Evolutionary conservation across 2,113 vertebrate genomes (phyloP).

Genomic region (Micronycteris hirsuta): DNA sequence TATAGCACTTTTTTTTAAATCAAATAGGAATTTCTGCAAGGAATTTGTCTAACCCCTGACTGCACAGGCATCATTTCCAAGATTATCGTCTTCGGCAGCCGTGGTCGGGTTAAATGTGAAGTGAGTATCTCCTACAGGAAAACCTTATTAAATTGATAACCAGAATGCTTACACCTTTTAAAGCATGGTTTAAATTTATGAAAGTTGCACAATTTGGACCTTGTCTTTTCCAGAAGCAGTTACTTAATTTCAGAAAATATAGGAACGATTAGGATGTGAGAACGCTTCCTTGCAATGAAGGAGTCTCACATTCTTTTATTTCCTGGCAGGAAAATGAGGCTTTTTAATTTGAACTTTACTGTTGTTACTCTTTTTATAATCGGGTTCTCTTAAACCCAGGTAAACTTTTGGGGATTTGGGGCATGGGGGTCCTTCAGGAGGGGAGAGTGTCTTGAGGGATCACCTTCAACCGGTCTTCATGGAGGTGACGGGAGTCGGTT

Average conservation of each 20-base stretch:
- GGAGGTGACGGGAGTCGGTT: background rate
- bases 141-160: background rate
- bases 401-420: background rate
- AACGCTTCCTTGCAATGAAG: background rate
- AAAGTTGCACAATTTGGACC: background rate
- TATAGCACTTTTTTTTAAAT: background rate
- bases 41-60: slow-evolving; percentile 92
- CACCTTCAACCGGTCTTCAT: background rate
- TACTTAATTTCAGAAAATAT: background rate
- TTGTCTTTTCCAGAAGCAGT: background rate
- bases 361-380: background rate
- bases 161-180: background rate
- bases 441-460: background rate
- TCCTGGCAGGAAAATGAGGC: background rate
- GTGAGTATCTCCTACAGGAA: slow-evolving; percentile 77
- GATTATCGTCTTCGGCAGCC: slow-evolving; percentile 88
- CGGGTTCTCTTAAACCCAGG: background rate
- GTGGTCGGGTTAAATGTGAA: slow-evolving; percentile 90
- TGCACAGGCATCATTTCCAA: slow-evolving; percentile 89
- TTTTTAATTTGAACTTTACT: background rate
- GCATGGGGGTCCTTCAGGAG: background rate
- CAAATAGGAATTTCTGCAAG: slow-evolving; percentile 90
- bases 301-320: background rate
- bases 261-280: background rate
- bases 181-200: background rate